Evolutionary conservation across 2,797 vertebrate genomes (phyloP), one percentile per base, ranked within the genome.

Genomic region (Sorex maritimensis): DNA sequence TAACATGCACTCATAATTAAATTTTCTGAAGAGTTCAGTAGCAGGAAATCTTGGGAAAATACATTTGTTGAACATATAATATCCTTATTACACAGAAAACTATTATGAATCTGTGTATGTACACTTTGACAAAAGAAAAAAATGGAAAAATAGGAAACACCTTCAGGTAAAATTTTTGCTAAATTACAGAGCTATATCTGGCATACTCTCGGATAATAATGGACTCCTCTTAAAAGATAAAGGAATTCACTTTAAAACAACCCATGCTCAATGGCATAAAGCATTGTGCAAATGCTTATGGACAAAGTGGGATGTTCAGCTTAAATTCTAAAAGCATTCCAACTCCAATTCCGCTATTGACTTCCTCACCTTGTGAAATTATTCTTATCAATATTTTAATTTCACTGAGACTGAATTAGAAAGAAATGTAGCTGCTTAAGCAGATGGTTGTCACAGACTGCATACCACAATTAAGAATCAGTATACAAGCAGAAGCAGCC

Each of bases 301-400:
- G 77, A 85, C 41, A 82, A 84, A 92, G 34, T 13, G 81, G 49
- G 13, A 69, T 88, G 6, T 86, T 71, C 61, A 52, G 75, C 73
- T 90, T 81, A 82, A 90, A 90, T 81, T 73, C 23, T 58, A 80
- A 93, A 92, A 83, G 2, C 4, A 69, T 75, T 34, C 26, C 23
- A 73, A 74, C 44, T 92, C 68, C 68, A 95, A 82, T 55, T 81
- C 12, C 71, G 96, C 86, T 34, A 5, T 91, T 96, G 97, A 91
- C 78, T 92, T 94, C 0, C 67, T 63, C 75, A 90, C 44, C 90
- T 77, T 73, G 26, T 58, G 90, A 97, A 97, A 97, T 38, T 85
- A 38, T 85, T 95, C 71, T 74, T 97, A 85, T 93, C 90, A 95
- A 79, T 97, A 95, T 96, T 98, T 97, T 97, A 97, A 96, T 96